Evolutionary conservation across 2,113 vertebrate species (phyloP).

Genomic region (Phaetusa simplex): DNA sequence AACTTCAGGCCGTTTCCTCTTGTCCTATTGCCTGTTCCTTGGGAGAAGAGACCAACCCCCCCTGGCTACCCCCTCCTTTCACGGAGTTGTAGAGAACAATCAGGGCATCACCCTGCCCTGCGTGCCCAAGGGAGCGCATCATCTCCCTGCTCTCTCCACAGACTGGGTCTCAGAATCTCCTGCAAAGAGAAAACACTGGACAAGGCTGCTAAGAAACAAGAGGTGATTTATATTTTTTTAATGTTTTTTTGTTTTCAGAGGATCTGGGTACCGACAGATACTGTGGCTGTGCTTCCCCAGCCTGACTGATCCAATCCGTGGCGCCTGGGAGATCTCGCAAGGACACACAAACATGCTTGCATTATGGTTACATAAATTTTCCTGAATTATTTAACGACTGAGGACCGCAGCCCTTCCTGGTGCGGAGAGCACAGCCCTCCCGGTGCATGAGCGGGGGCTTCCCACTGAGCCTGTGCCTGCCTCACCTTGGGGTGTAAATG

Average conservation of each 20-base stretch:
- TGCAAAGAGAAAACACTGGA: background rate
- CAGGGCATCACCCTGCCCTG: background rate
- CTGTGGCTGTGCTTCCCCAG: background rate
- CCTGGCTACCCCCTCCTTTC: background rate
- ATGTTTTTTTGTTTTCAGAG: background rate
- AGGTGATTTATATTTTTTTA: background rate
- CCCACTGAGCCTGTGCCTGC: background rate
- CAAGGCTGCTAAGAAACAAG: background rate
- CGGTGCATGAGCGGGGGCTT: fast-evolving
- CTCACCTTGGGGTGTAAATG: background rate
- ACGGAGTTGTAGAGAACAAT: background rate
- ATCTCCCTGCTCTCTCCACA: background rate
- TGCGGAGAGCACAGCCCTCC: background rate
- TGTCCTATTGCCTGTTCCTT: background rate
- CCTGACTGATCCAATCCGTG: background rate
- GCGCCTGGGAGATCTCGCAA: background rate
- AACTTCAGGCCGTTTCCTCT: background rate
- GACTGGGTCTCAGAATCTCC: background rate
- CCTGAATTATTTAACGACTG: background rate
- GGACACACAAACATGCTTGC: background rate
- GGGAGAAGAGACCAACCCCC: background rate
- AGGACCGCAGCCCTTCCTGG: background rate
- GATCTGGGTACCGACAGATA: background rate
- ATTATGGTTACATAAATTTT: background rate
- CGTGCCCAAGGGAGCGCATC: background rate